Evolutionary conservation across 2,888 invertebrate genomes (phyloP), one percentile per base, ranked within the genome.

Genomic region (Pseudeuparius sepicola): DNA sequence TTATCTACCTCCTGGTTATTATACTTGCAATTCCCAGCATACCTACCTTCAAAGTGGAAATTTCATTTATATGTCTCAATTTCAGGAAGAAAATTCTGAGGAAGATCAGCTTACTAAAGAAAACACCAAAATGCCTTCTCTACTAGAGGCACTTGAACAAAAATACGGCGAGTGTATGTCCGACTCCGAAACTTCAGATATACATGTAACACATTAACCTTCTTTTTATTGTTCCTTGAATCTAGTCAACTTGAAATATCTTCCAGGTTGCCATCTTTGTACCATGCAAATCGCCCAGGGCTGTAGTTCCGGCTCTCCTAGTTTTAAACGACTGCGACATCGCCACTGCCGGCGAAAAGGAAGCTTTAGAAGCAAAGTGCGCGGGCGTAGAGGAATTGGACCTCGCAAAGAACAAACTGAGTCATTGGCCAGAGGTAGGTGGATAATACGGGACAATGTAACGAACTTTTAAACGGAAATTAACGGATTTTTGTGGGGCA

Each of bases 241-340:
- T 57, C 43, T 72, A 73, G n/a, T n/a, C n/a, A n/a, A n/a, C n/a
- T n/a, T n/a, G n/a, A n/a, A n/a, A n/a, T n/a, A n/a, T n/a, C n/a
- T n/a, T n/a, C n/a, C n/a, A n/a, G n/a, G 80, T 88, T 41, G 82
- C 86, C 50, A 87, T 89, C 53, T 88, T 84, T 59, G 83, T 89
- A 55, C 88, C 88, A 32, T 81, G 84, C 55, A 73, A 82, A 47
- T 81, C 83, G 15, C 84, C 86, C 11, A 68, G 84, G 23, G 66
- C 65, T 54, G 75, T 78, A 52, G 82, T 88, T 44, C 87, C 89
- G 14, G 81, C 86, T 7, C 67, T 87, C 37, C 67, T 93, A 52
- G 87, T 90, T 46, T 73, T 93, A 36, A 90, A 90, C 53, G 86
- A 88, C 65, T 89, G 89, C 64, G 85, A 85, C 60, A 92, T 93